Base-by-base conservation (phyloP, 35 echinoderm and acorn worm genomes). In the Chiridota heheva region DNA sequence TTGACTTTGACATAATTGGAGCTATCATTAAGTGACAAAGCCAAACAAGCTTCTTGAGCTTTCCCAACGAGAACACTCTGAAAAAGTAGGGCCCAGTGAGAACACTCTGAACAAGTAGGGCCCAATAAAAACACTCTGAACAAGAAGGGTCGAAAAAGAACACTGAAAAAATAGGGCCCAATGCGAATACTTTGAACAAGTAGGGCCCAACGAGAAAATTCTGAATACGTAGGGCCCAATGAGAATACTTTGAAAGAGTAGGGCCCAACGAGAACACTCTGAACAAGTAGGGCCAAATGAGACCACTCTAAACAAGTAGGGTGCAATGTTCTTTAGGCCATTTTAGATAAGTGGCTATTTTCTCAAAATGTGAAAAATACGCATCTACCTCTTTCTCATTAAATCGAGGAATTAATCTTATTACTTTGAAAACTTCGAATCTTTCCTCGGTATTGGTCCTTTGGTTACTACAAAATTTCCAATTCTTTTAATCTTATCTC, bases 11-110 rank as follows among this genome's bases (percentile, higher is more conserved):
- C 41, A 73, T 83, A 83, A 62, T 73, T 45, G 7, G 15, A 4
- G 36, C 41, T 48, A 15, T 73, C 16, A 25, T 36, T 30, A 29
- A 72, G n/a, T 28, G 80, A 69, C 16, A 83, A 7, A 17, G 80
- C 39, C 2, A 66, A 71, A 36, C 68, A 81, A 15, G 68, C 60
- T 36, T 81, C 58, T 20, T 67, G 57, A 2, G 77, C 77, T 29
- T 81, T 81, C n/a, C 77, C 77, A 68, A 45, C 32, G 35, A 81
- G 24, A 18, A 69, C 59, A 67, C 77, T 69, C 67, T 74, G 80
- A n/a, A n/a, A n/a, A n/a, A n/a, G n/a, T n/a, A n/a, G n/a, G n/a
- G n/a, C n/a, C n/a, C n/a, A n/a, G n/a, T n/a, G n/a, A n/a, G n/a
- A n/a, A n/a, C n/a, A n/a, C n/a, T n/a, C n/a, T n/a, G n/a, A n/a